Conservation (phyloP, 2,113 vertebrate genomes). For the Phaethornis superciliosus region DNA sequence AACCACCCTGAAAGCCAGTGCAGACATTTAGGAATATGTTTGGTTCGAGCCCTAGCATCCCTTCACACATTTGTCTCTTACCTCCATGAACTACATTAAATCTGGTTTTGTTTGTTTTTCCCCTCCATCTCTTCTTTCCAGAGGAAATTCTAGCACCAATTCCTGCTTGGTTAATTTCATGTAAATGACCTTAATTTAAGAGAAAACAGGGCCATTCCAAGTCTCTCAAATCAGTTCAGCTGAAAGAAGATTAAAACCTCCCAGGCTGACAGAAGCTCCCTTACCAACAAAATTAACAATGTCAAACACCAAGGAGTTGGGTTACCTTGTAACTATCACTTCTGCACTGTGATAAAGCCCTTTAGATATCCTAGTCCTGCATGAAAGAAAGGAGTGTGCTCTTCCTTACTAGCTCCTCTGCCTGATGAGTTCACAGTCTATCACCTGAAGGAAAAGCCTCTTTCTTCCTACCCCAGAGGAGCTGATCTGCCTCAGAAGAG, state of each 20-base stretch:
- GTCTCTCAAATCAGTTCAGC: background rate
- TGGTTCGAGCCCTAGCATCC: background rate
- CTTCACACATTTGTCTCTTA: background rate
- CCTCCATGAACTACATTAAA: background rate
- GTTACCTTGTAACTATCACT: background rate
- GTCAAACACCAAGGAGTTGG: background rate
- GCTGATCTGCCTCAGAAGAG: rapidly evolving
- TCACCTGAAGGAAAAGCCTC: background rate
- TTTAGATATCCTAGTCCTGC: background rate
- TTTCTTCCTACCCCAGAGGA: background rate
- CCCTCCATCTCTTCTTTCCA: background rate
- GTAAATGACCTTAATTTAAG: background rate
- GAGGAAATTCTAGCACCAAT: background rate
- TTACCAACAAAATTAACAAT: background rate
- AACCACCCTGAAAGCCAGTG: rapidly evolving
- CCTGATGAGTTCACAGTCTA: background rate
- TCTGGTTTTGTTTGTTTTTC: background rate
- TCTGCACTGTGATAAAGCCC: background rate
- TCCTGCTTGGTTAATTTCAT: background rate
- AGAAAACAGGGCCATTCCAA: background rate
- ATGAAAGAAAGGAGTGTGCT: background rate
- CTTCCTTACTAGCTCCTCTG: background rate
- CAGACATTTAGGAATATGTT: rapidly evolving
- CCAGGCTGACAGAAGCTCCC: background rate
- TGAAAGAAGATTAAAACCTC: background rate